These are phyloP conservation scores for Drosophila melanosoma DNA, from an alignment of 2,888 invertebrate genomes.

Conservation along the genomic window DNA sequence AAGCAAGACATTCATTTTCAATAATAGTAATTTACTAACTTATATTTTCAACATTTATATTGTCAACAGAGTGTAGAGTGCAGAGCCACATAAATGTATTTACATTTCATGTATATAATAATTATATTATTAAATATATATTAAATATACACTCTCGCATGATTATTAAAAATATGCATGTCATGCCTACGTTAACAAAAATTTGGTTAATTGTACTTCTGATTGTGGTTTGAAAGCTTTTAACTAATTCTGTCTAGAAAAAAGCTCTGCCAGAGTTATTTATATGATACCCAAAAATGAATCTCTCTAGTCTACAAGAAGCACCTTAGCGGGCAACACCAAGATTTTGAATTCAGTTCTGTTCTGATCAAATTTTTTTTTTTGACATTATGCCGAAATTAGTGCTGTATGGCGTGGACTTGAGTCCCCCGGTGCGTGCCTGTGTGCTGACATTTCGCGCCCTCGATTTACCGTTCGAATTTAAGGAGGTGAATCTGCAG, in stretches of 20 bases:
- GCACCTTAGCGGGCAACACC: slow-evolving; percentile 9
- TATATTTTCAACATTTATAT: slow-evolving; percentile 1
- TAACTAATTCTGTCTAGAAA: background rate
- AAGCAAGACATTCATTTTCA: slow-evolving; percentile 43
- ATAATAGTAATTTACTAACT: background rate
- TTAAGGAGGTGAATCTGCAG: slow-evolving; percentile 51
- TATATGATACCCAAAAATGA: slow-evolving; percentile 19
- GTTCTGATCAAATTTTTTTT: background rate
- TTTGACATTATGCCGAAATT: slow-evolving; percentile 53
- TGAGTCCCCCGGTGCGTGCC: slow-evolving; percentile 88
- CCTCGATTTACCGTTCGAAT: slow-evolving; percentile 86
- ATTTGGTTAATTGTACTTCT: slow-evolving; percentile 18
- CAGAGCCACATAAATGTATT: background rate
- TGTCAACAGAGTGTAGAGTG: background rate
- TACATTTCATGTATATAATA: background rate
- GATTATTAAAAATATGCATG: slow-evolving; percentile 11
- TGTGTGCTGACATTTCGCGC: slow-evolving; percentile 87
- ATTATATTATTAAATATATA: background rate
- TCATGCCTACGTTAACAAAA: slow-evolving; percentile 4
- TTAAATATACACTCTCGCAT: slow-evolving; percentile 9
- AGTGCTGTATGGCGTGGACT: slow-evolving; percentile 68
- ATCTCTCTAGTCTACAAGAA: background rate
- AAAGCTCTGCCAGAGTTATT: slow-evolving; percentile 36
- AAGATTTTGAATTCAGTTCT: slow-evolving; percentile 4
- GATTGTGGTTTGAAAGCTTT: slow-evolving; percentile 33